phyloP scores from a whole-genome alignment of 2,797 vertebrate species.

The Lithobates pipiens region DNA sequence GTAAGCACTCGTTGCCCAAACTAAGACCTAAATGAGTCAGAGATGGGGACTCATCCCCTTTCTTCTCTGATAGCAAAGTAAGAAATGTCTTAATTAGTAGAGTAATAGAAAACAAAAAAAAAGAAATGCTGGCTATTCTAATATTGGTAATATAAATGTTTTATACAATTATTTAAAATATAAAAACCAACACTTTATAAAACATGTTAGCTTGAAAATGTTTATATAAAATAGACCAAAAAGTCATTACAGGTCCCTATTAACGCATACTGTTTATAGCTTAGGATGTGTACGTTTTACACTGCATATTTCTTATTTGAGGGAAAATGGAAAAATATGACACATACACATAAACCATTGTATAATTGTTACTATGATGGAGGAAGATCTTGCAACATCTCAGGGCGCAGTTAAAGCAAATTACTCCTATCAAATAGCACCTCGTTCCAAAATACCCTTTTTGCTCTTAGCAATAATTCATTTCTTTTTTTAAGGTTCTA shows the following conservation, averaged over 20 bases:
- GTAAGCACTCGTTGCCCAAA: too few relatives aligned
- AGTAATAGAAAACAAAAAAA: not conserved
- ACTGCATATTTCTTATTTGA: slow-evolving; percentile 25
- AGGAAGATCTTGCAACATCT: slow-evolving; percentile 57
- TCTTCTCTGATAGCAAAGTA: not conserved
- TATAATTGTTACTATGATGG: slow-evolving; percentile 54
- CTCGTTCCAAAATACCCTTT: slow-evolving; percentile 71
- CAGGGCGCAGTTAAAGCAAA: slow-evolving; percentile 60
- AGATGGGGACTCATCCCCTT: not conserved
- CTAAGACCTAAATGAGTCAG: not conserved
- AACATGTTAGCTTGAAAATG: not conserved
- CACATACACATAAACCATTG: slow-evolving; percentile 44
- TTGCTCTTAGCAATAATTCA: slow-evolving; percentile 77
- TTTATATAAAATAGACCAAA: not conserved
- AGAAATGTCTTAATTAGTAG: not conserved
- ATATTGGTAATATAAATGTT: not conserved
- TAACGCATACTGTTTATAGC: not conserved
- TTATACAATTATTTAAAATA: too few relatives aligned
- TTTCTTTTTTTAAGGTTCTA: slow-evolving; percentile 74
- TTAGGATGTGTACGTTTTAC: not conserved
- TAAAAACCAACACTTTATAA: not conserved
- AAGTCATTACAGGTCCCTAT: not conserved
- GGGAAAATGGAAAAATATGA: slow-evolving; percentile 1
- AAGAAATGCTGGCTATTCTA: not conserved
- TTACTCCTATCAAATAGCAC: slow-evolving; percentile 60